Evolutionary conservation across 2,113 vertebrate species (phyloP), one percentile per base, ranked within the genome.

Genomic region (Halichoeres trimaculatus): DNA sequence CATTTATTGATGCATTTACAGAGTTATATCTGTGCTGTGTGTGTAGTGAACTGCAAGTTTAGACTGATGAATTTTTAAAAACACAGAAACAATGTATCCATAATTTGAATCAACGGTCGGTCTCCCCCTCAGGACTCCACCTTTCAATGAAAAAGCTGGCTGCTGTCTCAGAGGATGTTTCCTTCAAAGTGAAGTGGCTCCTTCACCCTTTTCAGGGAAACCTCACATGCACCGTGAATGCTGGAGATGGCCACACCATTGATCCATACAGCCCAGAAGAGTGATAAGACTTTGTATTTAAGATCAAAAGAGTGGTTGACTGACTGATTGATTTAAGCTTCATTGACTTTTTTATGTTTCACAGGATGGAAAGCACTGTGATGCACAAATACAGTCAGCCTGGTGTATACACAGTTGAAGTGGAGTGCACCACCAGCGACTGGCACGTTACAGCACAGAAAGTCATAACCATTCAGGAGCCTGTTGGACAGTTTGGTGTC

Each of bases 151-250:
- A 85, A 20, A 91, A 93, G 0, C 69, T 85, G 5, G 94, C 92
- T 0, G 92, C 94, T 14, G 69, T 95, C 72, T 95, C 87, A 80
- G 95, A 98, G 85, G 95, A 96, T 0, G 85, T 98, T 76, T 95
- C 91, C 0, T 66, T 98, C 77, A 93, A 90, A 13, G 75, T 98
- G 75, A 96, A 90, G 34, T 99, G 98, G 97, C 93, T 99, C 43
- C 95, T 99, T 8, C 92, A 95, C 52, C 96, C 97, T 1, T 97
- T 94, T 80, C 88, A 91, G 19, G 97, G 97, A 76, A 99, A 98
- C 61, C 91, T 99, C 55, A 97, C 96, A 52, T 98, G 97, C 59
- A 84, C 91, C 24, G 70, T 99, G 54, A 96, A 91, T 74, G 93
- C 90, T 22, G 98, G 96, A 51, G 96, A 99, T 57, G 96, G 97